phyloP scores from a whole-genome alignment of 2,113 vertebrate species.

The Gallinago paraguaiae region DNA sequence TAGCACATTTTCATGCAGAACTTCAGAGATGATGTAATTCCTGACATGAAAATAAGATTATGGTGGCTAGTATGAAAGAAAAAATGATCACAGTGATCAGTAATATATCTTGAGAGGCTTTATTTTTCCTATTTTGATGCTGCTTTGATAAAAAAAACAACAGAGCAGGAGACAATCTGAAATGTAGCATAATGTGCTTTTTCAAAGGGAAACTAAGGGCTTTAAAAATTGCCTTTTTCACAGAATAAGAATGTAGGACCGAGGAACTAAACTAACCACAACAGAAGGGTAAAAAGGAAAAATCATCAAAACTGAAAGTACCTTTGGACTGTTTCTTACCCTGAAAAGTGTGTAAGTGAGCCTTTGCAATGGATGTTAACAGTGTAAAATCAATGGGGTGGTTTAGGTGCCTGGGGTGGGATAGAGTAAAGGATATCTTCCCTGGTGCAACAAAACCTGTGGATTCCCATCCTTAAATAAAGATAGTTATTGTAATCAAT shows the following conservation, averaged over 20 bases:
- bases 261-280: neutral
- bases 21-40: neutral
- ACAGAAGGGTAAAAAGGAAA: neutral
- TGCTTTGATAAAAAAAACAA: neutral
- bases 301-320: neutral
- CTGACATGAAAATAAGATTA: neutral
- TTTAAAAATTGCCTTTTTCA: neutral
- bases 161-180: neutral
- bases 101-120: neutral
- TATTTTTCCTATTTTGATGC: neutral
- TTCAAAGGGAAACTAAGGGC: neutral
- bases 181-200: neutral
- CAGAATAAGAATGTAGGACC: neutral
- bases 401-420: neutral
- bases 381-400: neutral
- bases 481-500: neutral
- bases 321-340: neutral
- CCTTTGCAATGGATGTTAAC: neutral
- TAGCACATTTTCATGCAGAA: neutral
- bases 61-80: neutral
- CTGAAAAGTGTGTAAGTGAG: neutral
- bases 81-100: neutral
- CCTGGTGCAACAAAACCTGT: neutral
- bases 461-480: neutral
- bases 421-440: neutral